Evolutionary conservation across 1,140 invertebrate species (phyloP).

Genomic region (Drosophila albomicans): DNA sequence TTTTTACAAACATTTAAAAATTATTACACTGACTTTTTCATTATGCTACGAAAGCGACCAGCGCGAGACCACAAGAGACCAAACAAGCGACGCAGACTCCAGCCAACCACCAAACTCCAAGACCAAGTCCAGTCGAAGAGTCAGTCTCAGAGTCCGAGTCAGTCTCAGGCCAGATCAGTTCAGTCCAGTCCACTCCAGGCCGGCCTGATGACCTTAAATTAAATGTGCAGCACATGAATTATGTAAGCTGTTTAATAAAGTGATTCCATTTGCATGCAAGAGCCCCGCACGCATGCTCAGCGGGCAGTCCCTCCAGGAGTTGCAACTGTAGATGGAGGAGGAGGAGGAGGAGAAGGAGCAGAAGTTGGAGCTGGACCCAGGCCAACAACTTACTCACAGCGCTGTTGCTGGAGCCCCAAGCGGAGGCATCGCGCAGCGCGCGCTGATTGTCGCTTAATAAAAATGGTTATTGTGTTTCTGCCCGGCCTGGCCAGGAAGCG

Average conservation of each 20-base stretch:
- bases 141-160: conserved; percentile 17
- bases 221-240: conserved; percentile 84
- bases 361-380: conserved; percentile 43
- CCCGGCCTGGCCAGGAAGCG: not conserved
- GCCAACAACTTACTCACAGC: conserved; percentile 73
- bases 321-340: conserved; percentile 1
- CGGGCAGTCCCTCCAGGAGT: conserved; percentile 58
- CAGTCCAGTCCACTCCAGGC: conserved; percentile 13
- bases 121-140: not conserved
- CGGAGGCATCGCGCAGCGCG: conserved; percentile 64
- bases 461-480: conserved; percentile 80
- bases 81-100: conserved; percentile 13
- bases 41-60: conserved; percentile 56
- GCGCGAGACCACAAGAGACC: not conserved
- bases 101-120: not conserved
- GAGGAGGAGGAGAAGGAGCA: conserved; percentile 12
- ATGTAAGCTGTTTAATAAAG: conserved; percentile 85
- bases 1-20: conserved; percentile 84
- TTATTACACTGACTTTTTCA: conserved; percentile 82
- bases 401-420: conserved; percentile 35
- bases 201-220: conserved; percentile 82
- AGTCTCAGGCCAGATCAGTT: conserved; percentile 3
- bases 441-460: conserved; percentile 83
- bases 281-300: conserved; percentile 81
- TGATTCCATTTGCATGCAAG: conserved; percentile 84